Conservation (phyloP, 2,113 vertebrate species). For the Myanophis thanlyinensis region DNA sequence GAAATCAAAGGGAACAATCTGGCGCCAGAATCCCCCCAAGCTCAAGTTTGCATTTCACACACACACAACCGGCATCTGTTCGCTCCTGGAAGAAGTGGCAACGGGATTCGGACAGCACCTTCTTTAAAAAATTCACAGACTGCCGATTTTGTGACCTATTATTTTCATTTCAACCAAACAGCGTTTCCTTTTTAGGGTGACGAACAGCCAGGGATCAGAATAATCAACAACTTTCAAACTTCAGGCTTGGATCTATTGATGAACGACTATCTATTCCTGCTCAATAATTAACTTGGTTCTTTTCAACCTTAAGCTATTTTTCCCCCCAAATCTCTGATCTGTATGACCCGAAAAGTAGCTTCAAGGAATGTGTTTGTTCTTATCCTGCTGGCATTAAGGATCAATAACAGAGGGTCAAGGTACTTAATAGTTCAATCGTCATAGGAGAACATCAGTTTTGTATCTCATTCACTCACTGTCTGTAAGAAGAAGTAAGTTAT, state of each 20-base stretch:
- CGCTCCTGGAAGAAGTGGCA: background rate
- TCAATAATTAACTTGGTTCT: background rate
- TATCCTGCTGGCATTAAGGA: no score
- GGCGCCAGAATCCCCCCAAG: background rate
- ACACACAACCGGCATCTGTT: no score
- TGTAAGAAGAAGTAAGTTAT: background rate
- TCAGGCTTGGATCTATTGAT: background rate
- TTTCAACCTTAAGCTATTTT: background rate
- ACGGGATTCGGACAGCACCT: background rate
- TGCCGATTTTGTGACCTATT: background rate
- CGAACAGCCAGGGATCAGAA: constrained; percentile 30
- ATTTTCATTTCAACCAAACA: background rate
- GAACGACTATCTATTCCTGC: background rate
- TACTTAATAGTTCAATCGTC: background rate
- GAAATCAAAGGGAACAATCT: background rate
- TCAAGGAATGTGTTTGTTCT: background rate
- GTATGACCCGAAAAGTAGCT: background rate
- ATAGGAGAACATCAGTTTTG: background rate
- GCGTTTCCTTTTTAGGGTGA: background rate
- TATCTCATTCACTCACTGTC: background rate
- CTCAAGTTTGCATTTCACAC: background rate
- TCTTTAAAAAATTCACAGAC: background rate
- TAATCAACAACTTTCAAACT: constrained; percentile 19
- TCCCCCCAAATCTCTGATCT: constrained; percentile 26
- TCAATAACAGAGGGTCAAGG: background rate